Conservation (phyloP, 2,888 invertebrate genomes). For the Sylvicola cinctus region DNA sequence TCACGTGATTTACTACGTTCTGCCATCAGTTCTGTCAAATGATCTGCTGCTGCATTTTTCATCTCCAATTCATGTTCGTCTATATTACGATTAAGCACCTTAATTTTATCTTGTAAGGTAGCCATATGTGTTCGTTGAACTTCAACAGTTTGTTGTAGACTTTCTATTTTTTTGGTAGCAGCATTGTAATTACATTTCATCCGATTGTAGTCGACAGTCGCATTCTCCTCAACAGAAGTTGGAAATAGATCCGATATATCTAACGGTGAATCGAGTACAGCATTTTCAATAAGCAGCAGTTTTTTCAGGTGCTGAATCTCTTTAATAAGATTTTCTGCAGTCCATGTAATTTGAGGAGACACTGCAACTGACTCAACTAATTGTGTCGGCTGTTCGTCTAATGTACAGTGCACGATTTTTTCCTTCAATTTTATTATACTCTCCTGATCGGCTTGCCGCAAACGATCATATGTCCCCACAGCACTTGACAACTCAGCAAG, state of each 20-base stretch:
- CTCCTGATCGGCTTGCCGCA: conserved; percentile 48
- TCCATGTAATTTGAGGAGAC: conserved; percentile 1
- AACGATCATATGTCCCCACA: conserved; percentile 54
- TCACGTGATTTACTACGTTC: conserved; percentile 21
- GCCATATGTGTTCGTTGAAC: conserved; percentile 37
- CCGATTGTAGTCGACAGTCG: conserved; percentile 36
- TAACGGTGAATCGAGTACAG: conserved; percentile 34
- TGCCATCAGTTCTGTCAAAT: conserved; percentile 27
- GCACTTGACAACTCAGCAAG: conserved; percentile 60
- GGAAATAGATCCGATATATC: conserved; percentile 35
- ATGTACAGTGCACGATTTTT: conserved; percentile 17
- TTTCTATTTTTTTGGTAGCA: conserved; percentile 14
- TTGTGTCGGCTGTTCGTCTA: too few species aligned
- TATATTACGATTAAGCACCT: conserved; percentile 36
- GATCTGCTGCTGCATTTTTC: conserved; percentile 33
- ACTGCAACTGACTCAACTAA: neutral
- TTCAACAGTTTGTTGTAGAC: conserved; percentile 20
- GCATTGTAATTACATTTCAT: conserved; percentile 34
- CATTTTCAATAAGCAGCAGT: conserved; percentile 36
- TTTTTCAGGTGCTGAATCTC: conserved; percentile 22
- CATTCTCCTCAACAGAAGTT: conserved; percentile 21
- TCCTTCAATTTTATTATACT: conserved; percentile 40
- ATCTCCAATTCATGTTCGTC: conserved; percentile 42
- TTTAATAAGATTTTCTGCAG: too few species aligned
- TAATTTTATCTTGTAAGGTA: conserved; percentile 43